Percentiles rank a stretch among this genome's conserved stretches.
Conservation (phyloP, 2,113 vertebrate species). For the Onychorhynchus coronatus region DNA sequence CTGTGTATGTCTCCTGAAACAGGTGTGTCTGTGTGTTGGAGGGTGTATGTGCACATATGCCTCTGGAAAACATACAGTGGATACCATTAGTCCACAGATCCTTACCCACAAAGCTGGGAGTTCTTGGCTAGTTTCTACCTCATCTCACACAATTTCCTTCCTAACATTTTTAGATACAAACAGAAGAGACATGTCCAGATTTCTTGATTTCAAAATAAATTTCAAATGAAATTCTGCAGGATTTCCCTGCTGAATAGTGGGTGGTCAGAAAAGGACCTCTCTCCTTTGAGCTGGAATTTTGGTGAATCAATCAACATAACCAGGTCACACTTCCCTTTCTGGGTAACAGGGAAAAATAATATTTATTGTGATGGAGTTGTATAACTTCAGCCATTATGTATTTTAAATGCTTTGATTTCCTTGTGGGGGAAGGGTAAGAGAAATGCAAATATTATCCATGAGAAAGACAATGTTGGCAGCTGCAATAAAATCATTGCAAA, state of each 20-base stretch:
- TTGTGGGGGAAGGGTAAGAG: background rate
- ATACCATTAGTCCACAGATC: background rate
- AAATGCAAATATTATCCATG: background rate
- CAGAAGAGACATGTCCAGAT: background rate
- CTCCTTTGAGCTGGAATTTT: background rate
- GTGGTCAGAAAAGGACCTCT: background rate
- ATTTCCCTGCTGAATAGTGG: background rate
- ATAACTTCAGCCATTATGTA: background rate
- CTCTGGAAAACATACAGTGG: background rate
- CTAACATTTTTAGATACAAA: background rate
- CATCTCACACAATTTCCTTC: background rate
- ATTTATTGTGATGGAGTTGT: background rate
- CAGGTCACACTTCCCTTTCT: background rate
- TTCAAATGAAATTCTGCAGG: background rate
- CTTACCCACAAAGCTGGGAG: background rate
- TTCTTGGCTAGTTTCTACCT: background rate
- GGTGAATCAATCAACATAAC: background rate
- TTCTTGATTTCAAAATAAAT: background rate
- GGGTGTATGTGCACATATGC: background rate
- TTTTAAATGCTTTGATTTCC: background rate
- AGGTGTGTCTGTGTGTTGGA: background rate
- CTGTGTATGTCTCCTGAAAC: background rate
- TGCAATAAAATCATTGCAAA: background rate
- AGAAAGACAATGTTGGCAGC: conserved; percentile 1
- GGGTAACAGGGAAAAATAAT: background rate